Conservation (phyloP, 2,888 invertebrate genomes). For the Apodemia zela region DNA sequence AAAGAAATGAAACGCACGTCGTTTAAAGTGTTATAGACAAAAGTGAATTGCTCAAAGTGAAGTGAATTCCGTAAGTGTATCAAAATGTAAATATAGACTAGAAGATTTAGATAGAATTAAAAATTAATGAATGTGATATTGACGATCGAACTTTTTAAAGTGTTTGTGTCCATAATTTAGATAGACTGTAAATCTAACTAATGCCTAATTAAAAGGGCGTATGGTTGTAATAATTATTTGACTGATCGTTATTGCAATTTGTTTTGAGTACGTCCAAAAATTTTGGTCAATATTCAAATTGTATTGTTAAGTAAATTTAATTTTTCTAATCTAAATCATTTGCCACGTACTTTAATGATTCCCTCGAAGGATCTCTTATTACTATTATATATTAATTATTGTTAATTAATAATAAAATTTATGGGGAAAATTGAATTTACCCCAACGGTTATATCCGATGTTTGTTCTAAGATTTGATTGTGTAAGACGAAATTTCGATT, state of each 20-base stretch:
- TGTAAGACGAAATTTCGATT: conserved; percentile 8
- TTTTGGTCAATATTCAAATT: conserved; percentile 6
- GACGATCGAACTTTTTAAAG: conserved; percentile 45
- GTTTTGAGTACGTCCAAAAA: conserved; percentile 18
- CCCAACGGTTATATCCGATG: conserved; percentile 38
- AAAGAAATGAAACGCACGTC: conserved; percentile 69
- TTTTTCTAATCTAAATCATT: conserved; percentile 29
- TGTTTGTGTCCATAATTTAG: conserved; percentile 43
- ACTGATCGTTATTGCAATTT: conserved; percentile 16
- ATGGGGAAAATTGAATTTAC: conserved; percentile 57
- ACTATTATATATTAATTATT: conserved; percentile 35
- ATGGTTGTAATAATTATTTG: conserved; percentile 13
- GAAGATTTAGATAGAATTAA: conserved; percentile 62
- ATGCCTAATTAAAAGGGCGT: conserved; percentile 21
- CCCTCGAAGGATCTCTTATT: conserved; percentile 49
- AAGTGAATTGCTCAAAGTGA: conserved; percentile 25
- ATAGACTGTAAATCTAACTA: conserved; percentile 42
- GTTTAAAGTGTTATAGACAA: conserved; percentile 43
- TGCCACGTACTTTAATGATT: conserved; percentile 36
- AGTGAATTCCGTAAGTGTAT: conserved; percentile 20
- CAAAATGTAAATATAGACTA: conserved; percentile 34
- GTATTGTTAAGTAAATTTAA: conserved; percentile 11
- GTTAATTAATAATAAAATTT: conserved; percentile 42
- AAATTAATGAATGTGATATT: conserved; percentile 70
- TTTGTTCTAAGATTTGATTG: not conserved